phyloP scores from a whole-genome alignment of 2,797 vertebrate genomes.

The Harpagifer antarcticus region DNA sequence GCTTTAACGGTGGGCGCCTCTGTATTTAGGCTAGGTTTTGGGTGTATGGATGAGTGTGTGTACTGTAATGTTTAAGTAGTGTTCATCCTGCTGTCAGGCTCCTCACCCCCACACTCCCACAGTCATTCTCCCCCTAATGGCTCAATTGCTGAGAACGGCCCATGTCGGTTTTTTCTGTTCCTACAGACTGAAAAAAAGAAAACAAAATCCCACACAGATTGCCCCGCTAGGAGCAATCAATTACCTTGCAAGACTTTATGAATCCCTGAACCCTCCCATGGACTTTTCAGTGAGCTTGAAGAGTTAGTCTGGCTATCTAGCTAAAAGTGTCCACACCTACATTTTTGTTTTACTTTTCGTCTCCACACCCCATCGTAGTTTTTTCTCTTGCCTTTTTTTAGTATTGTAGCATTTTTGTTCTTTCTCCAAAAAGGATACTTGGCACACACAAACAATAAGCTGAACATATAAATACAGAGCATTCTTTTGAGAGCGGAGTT shows the following conservation, averaged over 20 bases:
- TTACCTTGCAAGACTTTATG: constrained; percentile 71
- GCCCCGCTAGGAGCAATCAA: constrained; percentile 79
- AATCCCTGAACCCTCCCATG: constrained; percentile 68
- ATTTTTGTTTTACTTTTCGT: constrained; percentile 43
- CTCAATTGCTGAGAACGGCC: constrained; percentile 66
- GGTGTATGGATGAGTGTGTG: constrained; percentile 62
- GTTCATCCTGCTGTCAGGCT: constrained; percentile 71
- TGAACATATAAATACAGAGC: constrained; percentile 40
- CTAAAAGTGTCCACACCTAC: constrained; percentile 60
- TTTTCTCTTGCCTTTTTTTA: constrained; percentile 29
- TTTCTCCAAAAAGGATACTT: constrained; percentile 30
- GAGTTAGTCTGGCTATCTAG: constrained; percentile 42
- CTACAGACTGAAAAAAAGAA: constrained; percentile 72
- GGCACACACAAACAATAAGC: constrained; percentile 27
- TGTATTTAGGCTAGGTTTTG: constrained; percentile 82
- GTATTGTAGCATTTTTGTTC: constrained; percentile 25
- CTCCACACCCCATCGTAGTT: background rate
- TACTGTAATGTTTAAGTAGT: constrained; percentile 81
- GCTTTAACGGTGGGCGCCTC: constrained; percentile 79
- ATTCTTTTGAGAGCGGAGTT: constrained; percentile 54
- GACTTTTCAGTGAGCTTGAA: constrained; percentile 49
- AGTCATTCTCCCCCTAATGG: constrained; percentile 62
- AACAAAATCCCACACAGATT: constrained; percentile 80
- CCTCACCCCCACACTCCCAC: constrained; percentile 48
- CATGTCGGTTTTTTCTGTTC: constrained; percentile 75